Base-by-base conservation (phyloP, 2,113 vertebrate genomes). In the Aplodontia rufa region DNA sequence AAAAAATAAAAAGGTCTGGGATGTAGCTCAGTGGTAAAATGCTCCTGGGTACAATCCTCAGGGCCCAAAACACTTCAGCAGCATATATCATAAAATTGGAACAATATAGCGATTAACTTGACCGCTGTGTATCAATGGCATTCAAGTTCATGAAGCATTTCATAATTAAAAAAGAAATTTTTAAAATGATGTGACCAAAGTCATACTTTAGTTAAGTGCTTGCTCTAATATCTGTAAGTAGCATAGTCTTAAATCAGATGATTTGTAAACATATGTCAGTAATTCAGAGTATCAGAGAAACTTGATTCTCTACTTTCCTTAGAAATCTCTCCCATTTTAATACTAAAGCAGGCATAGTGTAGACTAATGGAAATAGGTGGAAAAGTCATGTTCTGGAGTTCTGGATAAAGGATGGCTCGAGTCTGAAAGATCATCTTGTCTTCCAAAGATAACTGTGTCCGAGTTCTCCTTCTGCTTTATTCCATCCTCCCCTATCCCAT, bases 251-350 rank as follows among this genome's bases (percentile, higher is more conserved):
- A 60, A 80, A 40, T 80, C 30, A 75, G 45, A 51, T 64, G 6
- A 71, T 90, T 76, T 92, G 22, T 83, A 83, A 92, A 62, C 68
- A 17, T 51, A 7, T 81, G 62, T 91, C 53, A 87, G 55, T 92
- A 69, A 90, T 72, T 96, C 13, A 45, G 17, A 35, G 37, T 71
- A 28, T 68, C 28, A 32, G 13, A 81, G 78, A 81, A 60, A 47
- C 53, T 64, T 84, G 28, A 60, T 72, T 85, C 20, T 91, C 42
- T 88, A 32, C 10, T 94, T 82, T 93, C 89, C 37, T 17, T 58
- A 91, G 66, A 24, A 49, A 55, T 68, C 53, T 69, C 53, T 86
- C n/a, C 58, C 5, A n/a, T 87, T 79, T 96, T 87, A 74, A 26
- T 87, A 60, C 85, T 74, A 93, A 60, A 94, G 37, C 66, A 62